Percentiles rank a stretch among this genome's conserved stretches.
These are phyloP conservation scores for Enteromius unitaeniatus DNA, from an alignment of 2,797 vertebrate species.

Conservation along the genomic window DNA sequence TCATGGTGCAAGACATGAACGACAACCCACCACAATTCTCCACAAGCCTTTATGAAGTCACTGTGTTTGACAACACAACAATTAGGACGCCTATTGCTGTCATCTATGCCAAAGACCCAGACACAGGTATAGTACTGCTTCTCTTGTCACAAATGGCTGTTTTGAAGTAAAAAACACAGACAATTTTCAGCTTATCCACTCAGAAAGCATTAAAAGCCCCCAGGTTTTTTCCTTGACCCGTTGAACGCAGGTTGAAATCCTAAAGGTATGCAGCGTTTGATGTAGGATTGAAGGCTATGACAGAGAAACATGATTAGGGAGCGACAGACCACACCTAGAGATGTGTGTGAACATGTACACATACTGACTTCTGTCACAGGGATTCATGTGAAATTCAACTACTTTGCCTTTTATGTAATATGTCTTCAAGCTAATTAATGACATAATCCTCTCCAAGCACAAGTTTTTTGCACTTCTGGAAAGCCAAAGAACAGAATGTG, in stretches of 20 bases:
- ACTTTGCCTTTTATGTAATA: slow-evolving; percentile 12
- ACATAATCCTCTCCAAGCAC: neutral
- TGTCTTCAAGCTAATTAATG: slow-evolving; percentile 14
- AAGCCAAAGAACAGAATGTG: neutral
- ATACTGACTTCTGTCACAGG: slow-evolving; percentile 6
- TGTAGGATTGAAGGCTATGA: slow-evolving; percentile 47
- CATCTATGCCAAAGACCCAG: slow-evolving; percentile 90
- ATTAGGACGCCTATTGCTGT: slow-evolving; percentile 90
- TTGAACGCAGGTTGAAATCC: slow-evolving; percentile 32
- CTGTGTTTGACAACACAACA: slow-evolving; percentile 95
- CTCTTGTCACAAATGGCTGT: neutral
- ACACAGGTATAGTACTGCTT: slow-evolving; percentile 80
- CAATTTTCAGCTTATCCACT: slow-evolving; percentile 42
- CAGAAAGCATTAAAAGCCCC: slow-evolving; percentile 42
- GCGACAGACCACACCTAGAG: slow-evolving; percentile 60
- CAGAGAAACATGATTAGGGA: slow-evolving; percentile 53
- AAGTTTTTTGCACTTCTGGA: neutral
- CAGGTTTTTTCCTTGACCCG: slow-evolving; percentile 20
- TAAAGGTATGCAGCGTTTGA: slow-evolving; percentile 59
- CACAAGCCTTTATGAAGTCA: slow-evolving; percentile 87
- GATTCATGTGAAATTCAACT: slow-evolving; percentile 31
- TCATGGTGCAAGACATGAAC: slow-evolving; percentile 89
- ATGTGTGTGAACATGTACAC: slow-evolving; percentile 61
- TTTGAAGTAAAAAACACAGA: slow-evolving; percentile 8
- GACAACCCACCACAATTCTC: slow-evolving; percentile 92